Conservation (phyloP, 2,888 invertebrate species). For the Papilio gigon region DNA sequence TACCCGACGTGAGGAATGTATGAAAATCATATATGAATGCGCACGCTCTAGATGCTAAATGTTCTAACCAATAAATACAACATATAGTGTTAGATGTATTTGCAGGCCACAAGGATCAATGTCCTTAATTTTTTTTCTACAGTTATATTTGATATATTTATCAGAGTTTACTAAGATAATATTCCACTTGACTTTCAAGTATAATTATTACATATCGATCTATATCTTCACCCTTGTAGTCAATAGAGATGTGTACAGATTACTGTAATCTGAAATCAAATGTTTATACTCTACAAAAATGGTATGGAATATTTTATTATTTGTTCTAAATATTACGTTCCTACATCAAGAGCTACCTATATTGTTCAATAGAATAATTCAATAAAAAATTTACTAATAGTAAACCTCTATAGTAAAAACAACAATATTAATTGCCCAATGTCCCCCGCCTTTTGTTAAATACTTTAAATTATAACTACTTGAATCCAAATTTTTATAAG, state of each 20-base stretch:
- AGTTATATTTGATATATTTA: slow-evolving; percentile 44
- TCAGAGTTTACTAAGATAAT: slow-evolving; percentile 52
- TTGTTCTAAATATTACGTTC: neutral
- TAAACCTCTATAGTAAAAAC: neutral
- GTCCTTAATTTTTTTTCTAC: slow-evolving; percentile 42
- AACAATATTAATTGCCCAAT: neutral
- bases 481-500: too few relatives aligned
- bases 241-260: slow-evolving; percentile 6
- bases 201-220: slow-evolving; percentile 41
- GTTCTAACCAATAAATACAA: slow-evolving; percentile 27
- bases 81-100: slow-evolving; percentile 22
- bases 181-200: slow-evolving; percentile 45
- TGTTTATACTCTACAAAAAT: slow-evolving; percentile 5
- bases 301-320: neutral
- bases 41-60: slow-evolving; percentile 17
- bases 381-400: too few relatives aligned
- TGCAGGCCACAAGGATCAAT: slow-evolving; percentile 40
- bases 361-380: too few relatives aligned
- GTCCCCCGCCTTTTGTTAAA: neutral
- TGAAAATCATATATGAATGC: neutral
- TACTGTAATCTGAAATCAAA: neutral
- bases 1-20: too few relatives aligned
- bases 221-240: slow-evolving; percentile 28
- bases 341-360: neutral
- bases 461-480: neutral